Evolutionary conservation across 2,888 invertebrate genomes (phyloP).

Genomic region (Rotaria magnacalcarata): DNA sequence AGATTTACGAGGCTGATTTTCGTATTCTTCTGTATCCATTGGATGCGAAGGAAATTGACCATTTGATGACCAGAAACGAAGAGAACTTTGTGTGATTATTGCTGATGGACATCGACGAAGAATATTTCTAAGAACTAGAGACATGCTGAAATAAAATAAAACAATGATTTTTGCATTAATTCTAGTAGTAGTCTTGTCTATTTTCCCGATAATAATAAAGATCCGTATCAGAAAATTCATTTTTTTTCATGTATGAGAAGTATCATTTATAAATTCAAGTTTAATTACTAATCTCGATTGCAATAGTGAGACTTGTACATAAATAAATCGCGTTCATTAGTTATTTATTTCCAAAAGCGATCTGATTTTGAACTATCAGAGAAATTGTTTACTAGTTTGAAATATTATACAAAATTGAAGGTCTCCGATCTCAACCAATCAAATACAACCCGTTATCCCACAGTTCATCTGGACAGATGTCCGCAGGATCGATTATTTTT

Average conservation of each 20-base stretch:
- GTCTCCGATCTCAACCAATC: not conserved
- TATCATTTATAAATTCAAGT: not conserved
- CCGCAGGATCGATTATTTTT: not conserved
- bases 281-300: not conserved
- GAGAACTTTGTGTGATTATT: not conserved
- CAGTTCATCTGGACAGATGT: not conserved
- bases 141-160: not conserved
- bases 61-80: not conserved
- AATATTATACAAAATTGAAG: not conserved
- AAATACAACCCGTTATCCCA: not conserved
- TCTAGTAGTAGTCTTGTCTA: not conserved
- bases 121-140: not conserved
- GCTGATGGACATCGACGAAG: not conserved
- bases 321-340: too few relatives aligned
- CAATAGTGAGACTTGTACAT: not conserved
- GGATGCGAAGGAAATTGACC: not conserved
- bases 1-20: slow-evolving; percentile 24
- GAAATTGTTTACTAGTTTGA: not conserved
- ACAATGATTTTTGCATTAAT: not conserved
- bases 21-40: not conserved
- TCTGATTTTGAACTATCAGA: not conserved
- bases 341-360: not conserved
- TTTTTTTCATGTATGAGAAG: too few relatives aligned
- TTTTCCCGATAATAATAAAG: too few relatives aligned
- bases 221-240: too few relatives aligned